These are phyloP conservation scores for Leptinotarsa undecemlineata DNA, from an alignment of 1,140 invertebrate genomes.

Conservation along the genomic window DNA sequence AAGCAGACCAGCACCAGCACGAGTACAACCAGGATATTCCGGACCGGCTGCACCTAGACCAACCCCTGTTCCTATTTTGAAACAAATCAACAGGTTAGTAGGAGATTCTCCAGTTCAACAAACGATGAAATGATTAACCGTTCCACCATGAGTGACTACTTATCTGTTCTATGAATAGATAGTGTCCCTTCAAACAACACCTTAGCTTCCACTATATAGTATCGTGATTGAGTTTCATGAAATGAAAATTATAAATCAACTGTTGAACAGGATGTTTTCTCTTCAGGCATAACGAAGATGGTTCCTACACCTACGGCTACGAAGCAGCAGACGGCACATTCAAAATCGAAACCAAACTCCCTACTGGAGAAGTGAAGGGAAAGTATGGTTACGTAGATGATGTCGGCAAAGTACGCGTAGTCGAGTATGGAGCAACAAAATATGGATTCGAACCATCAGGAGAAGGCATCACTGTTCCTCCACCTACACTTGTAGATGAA, in stretches of 20 bases:
- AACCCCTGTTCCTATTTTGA: constrained; percentile 77
- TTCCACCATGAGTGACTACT: no score
- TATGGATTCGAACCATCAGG: constrained; percentile 84
- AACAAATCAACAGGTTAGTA: constrained; percentile 77
- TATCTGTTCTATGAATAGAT: no score
- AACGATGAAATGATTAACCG: no score
- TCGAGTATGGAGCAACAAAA: constrained; percentile 87
- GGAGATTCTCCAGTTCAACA: neutral
- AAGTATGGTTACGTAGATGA: constrained; percentile 88
- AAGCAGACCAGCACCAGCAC: constrained; percentile 58
- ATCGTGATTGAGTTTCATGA: no score
- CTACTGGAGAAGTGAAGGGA: constrained; percentile 78
- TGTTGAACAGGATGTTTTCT: neutral
- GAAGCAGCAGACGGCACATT: constrained; percentile 83
- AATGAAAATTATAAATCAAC: no score
- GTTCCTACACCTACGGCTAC: constrained; percentile 85
- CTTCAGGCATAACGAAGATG: constrained; percentile 81
- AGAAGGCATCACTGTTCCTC: constrained; percentile 83
- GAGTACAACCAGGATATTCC: constrained; percentile 53
- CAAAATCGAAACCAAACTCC: constrained; percentile 82
- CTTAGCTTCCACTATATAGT: no score
- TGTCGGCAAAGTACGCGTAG: constrained; percentile 75
- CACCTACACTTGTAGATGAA: constrained; percentile 77
- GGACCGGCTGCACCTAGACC: constrained; percentile 59
- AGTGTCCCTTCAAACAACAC: no score